Conservation (phyloP, 2,888 invertebrate species). For the Omphaloscelis lunosa region DNA sequence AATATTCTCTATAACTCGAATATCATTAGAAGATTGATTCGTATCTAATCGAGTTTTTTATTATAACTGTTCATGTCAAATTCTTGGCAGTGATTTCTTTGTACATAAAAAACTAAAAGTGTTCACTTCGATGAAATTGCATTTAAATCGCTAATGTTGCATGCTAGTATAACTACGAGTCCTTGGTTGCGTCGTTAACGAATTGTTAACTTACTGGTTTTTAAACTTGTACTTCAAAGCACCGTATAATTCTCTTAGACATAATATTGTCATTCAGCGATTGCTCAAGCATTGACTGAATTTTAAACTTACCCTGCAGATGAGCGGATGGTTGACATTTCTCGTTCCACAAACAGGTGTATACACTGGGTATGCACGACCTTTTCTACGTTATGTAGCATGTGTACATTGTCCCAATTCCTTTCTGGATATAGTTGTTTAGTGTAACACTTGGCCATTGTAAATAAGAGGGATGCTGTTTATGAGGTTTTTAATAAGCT, state of each 20-base stretch:
- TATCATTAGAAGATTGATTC: constrained; percentile 85
- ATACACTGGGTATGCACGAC: constrained; percentile 65
- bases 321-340: constrained; percentile 54
- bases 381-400: constrained; percentile 76
- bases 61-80: constrained; percentile 76
- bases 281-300: constrained; percentile 88
- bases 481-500: constrained; percentile 83
- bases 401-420: constrained; percentile 80
- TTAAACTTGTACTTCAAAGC: constrained; percentile 54
- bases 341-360: constrained; percentile 44
- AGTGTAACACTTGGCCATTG: constrained; percentile 77
- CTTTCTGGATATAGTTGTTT: constrained; percentile 80
- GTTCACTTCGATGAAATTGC: constrained; percentile 89
- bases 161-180: constrained; percentile 80
- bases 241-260: constrained; percentile 63
- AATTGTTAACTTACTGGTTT: constrained; percentile 60
- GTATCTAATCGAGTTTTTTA: constrained; percentile 80
- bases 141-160: constrained; percentile 89
- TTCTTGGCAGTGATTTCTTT: constrained; percentile 79
- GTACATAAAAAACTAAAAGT: constrained; percentile 87
- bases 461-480: constrained; percentile 78
- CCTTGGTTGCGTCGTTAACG: constrained; percentile 72
- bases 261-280: constrained; percentile 78
- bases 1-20: constrained; percentile 87
- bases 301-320: constrained; percentile 71